Conservation (phyloP, 2,113 vertebrate genomes). For the Phyllostomus discolor region DNA sequence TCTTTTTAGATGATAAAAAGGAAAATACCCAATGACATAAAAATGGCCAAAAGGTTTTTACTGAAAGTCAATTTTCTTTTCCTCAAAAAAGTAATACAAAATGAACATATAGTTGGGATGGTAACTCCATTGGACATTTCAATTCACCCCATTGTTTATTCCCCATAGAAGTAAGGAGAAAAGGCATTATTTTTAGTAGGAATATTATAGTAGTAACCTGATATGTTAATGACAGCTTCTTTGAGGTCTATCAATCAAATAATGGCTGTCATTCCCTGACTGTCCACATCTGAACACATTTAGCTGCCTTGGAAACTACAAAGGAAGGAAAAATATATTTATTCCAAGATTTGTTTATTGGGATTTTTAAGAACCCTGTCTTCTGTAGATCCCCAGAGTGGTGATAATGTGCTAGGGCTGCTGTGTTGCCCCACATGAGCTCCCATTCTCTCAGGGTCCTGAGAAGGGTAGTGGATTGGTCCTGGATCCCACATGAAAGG, state of each 20-base stretch:
- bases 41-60: conserved; percentile 44
- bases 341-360: conserved; percentile 58
- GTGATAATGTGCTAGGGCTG: conserved; percentile 77
- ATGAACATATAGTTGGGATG: conserved; percentile 43
- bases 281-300: conserved; percentile 75
- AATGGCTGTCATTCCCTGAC: conserved; percentile 67
- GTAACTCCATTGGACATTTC: not conserved
- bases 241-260: conserved; percentile 56
- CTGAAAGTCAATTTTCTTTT: conserved; percentile 17
- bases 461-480: conserved; percentile 95
- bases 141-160: conserved; percentile 16
- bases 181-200: conserved; percentile 27
- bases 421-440: conserved; percentile 91
- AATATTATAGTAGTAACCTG: conserved; percentile 36
- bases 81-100: conserved; percentile 50
- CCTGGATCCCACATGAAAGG: conserved; percentile 94
- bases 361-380: conserved; percentile 41
- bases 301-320: conserved; percentile 78
- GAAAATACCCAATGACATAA: conserved; percentile 61
- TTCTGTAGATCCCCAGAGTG: conserved; percentile 9
- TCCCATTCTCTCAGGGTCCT: conserved; percentile 97
- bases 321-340: conserved; percentile 71
- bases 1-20: conserved; percentile 50
- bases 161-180: not conserved
- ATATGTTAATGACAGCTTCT: conserved; percentile 63